Base-by-base conservation (phyloP, 2,888 invertebrate species). In the Melikaiella ostensackeni region DNA sequence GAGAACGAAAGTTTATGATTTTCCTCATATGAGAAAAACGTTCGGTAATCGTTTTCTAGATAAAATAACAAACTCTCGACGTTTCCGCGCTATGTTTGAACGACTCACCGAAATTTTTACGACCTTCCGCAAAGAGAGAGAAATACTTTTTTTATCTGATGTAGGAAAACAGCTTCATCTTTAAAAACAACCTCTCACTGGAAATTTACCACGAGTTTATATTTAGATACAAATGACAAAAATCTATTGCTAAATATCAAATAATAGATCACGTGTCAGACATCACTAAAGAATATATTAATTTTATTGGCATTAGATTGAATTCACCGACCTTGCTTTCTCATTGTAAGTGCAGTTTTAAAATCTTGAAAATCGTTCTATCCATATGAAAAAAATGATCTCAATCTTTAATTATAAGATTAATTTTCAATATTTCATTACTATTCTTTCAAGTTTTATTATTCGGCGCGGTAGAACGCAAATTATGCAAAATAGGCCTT, bases 251-350 rank as follows among this genome's bases (percentile, higher is more conserved):
- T 46, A 8, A 46, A 46, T 46, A 7, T 46, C 19, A 46, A 46
- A n/a, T n/a, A 46, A 7, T n/a, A n/a, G 19, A 7, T 46, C 19
- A n/a, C 2, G 2, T 46, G 0, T 46, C n/a, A n/a, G 19, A 46
- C 46, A 16, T 46, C 46, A 46, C n/a, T 9, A n/a, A 5, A n/a
- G 9, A n/a, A 50, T 50, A n/a, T 50, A 50, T 50, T n/a, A 2
- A n/a, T 50, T 50, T n/a, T 50, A n/a, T n/a, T 50, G 50, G n/a
- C 50, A 50, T 8, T 50, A 1, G 7, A n/a, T n/a, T 7, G 8
- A 50, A 50, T n/a, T 50, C 8, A n/a, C n/a, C 50, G 50, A n/a
- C 50, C 50, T 50, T 50, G n/a, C 50, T 50, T 50, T 50, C 50
- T 50, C n/a, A 50, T 50, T 50, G n/a, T n/a, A 8, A n/a, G n/a